Evolutionary conservation across 2,888 invertebrate species (phyloP).

Genomic region (Amphipyra tragopoginis): DNA sequence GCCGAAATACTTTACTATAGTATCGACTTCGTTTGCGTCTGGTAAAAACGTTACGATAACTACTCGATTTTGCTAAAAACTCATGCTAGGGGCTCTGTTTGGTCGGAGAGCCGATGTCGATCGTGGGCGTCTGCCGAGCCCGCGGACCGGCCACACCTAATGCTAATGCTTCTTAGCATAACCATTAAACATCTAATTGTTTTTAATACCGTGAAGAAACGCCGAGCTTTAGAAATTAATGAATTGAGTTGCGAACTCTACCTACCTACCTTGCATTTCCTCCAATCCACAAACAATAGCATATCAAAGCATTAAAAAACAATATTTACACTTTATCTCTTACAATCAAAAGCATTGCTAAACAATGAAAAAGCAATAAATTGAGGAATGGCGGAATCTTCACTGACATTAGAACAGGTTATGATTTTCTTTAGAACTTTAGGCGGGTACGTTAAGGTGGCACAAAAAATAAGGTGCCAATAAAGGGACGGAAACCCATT

Average conservation of each 20-base stretch:
- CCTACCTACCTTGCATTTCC: no score
- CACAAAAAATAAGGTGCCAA: slow-evolving; percentile 89
- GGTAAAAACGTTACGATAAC: no score
- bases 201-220: slow-evolving; percentile 17
- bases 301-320: no score
- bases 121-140: slow-evolving; percentile 76
- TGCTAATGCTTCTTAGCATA: slow-evolving; percentile 44
- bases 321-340: no score
- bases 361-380: slow-evolving; percentile 56
- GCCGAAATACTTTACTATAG: no score
- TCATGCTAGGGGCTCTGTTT: no score
- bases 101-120: slow-evolving; percentile 60
- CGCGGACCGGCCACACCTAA: slow-evolving; percentile 63
- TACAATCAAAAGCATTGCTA: not conserved
- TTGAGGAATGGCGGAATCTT: slow-evolving; percentile 63
- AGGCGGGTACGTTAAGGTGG: slow-evolving; percentile 81
- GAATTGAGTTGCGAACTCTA: not conserved
- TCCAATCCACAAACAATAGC: no score
- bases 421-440: slow-evolving; percentile 82
- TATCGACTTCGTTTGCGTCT: no score
- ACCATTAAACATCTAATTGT: slow-evolving; percentile 25
- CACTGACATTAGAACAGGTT: slow-evolving; percentile 82
- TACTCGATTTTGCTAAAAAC: no score
- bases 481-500: slow-evolving; percentile 90
- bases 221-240: not conserved